These are phyloP conservation scores for Tachysurus vachellii DNA, from an alignment of 2,113 vertebrate genomes.

Conservation along the genomic window DNA sequence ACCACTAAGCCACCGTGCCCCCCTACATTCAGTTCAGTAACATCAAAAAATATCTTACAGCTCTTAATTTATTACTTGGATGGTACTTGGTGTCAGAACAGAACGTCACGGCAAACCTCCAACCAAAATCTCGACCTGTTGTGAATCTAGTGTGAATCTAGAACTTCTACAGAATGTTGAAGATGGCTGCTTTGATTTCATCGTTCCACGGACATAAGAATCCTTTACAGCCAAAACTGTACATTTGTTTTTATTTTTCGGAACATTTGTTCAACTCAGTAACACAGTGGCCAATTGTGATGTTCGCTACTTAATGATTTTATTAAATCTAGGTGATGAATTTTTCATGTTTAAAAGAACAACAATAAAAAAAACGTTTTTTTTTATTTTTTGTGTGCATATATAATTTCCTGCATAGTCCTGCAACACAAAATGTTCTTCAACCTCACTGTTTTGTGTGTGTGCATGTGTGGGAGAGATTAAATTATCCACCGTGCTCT, in stretches of 20 bases:
- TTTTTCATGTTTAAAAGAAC: constrained; percentile 14
- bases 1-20: no score
- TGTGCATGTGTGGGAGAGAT: constrained; percentile 15
- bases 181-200: no score
- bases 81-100: background rate
- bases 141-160: background rate
- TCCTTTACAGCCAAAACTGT: no score
- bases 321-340: constrained; percentile 49
- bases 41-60: background rate
- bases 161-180: no score
- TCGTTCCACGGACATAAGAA: no score
- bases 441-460: constrained; percentile 9
- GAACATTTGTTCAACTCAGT: background rate
- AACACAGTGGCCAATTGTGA: background rate
- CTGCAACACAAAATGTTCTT: constrained; percentile 23
- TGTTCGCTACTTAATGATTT: constrained; percentile 24
- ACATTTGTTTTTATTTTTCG: no score
- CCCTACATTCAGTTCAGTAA: constrained; percentile 36
- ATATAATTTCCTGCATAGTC: constrained; percentile 22
- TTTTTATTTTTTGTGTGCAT: background rate
- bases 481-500: constrained; percentile 46
- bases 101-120: background rate
- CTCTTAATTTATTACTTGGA: background rate
- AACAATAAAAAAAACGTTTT: constrained; percentile 32
- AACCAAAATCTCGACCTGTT: background rate